Evolutionary conservation across 1,140 invertebrate species (phyloP).

Genomic region (Lucilia sericata): DNA sequence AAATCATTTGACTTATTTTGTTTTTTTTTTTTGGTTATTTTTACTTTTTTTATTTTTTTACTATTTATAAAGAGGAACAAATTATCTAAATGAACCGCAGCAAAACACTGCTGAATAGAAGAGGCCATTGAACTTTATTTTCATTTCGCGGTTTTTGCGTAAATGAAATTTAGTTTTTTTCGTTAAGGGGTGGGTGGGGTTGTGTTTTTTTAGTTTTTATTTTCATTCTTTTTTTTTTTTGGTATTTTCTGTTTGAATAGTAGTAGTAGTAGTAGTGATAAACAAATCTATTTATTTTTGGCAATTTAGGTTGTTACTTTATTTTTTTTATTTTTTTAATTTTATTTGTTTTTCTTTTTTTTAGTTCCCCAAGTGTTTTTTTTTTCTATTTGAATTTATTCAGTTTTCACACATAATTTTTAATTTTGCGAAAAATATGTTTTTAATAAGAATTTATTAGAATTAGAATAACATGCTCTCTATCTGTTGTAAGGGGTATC

Average conservation of each 20-base stretch:
- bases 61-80: constrained; percentile 32
- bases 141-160: constrained; percentile 17
- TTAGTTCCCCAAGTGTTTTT: background rate
- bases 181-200: background rate
- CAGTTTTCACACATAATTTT: background rate
- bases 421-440: background rate
- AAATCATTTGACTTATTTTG: background rate
- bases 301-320: constrained; percentile 16
- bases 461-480: too few species aligned
- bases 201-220: background rate
- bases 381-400: background rate
- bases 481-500: too few species aligned
- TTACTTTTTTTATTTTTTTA: constrained; percentile 18
- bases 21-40: constrained; percentile 3
- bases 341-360: background rate
- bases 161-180: background rate
- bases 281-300: constrained; percentile 8
- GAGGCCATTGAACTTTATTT: constrained; percentile 33
- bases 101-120: background rate
- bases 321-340: too few species aligned
- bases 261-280: background rate
- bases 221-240: background rate
- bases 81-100: constrained; percentile 32
- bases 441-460: too few species aligned
- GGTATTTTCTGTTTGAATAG: background rate